Conservation (phyloP, 2,113 vertebrate genomes). For the Chaetodon auriga region DNA sequence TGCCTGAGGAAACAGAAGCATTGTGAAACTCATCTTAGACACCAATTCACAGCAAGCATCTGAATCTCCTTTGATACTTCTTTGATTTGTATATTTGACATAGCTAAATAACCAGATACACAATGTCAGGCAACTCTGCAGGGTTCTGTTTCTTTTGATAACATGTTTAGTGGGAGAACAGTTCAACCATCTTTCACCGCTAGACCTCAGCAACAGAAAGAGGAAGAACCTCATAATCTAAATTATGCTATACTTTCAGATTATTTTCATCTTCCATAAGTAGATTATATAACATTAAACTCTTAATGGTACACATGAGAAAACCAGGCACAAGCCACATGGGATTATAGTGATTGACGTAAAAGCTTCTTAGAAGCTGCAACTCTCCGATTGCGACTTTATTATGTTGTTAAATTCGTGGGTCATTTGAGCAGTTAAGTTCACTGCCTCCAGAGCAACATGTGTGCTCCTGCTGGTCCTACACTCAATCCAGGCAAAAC, state of each 20-base stretch:
- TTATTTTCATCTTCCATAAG: constrained; percentile 12
- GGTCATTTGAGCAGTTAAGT: constrained; percentile 42
- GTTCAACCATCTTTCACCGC: neutral
- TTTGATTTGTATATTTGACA: neutral
- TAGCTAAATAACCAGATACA: neutral
- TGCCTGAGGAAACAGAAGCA: constrained; percentile 84
- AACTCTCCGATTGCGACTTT: constrained; percentile 44
- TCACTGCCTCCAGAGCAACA: constrained; percentile 36
- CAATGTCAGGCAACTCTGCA: neutral
- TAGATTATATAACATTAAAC: neutral
- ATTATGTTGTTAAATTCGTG: constrained; percentile 54
- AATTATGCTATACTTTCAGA: neutral
- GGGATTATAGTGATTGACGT: neutral
- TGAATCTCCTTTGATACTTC: neutral
- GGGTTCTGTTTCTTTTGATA: too few species aligned
- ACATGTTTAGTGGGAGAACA: neutral
- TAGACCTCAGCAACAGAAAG: neutral
- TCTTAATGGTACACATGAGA: constrained; percentile 8
- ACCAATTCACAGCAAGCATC: neutral
- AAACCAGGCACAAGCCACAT: neutral
- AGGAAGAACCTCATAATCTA: neutral
- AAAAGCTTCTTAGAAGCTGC: constrained; percentile 23
- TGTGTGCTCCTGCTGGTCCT: constrained; percentile 14
- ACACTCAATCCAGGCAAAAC: neutral
- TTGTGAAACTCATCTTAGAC: neutral